Conservation (phyloP, 2,113 vertebrate genomes). For the Mionectes macconnelli region DNA sequence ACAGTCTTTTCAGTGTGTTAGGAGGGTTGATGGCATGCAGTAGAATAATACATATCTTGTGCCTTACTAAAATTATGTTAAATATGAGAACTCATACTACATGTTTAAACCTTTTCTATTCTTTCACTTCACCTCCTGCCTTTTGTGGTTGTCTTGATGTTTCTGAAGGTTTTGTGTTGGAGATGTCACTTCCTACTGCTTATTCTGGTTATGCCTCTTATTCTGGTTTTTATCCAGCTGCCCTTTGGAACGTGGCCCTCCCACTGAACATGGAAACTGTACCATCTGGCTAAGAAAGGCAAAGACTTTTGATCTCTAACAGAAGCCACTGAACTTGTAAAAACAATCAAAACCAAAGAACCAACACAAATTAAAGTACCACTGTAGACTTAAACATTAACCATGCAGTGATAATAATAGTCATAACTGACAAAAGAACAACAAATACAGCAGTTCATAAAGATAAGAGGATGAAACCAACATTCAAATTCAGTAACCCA, state of each 20-base stretch:
- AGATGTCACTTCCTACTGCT: not conserved
- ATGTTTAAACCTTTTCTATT: not conserved
- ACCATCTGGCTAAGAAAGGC: not conserved
- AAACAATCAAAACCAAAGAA: not conserved
- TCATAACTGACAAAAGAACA: not conserved
- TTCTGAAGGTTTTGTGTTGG: not conserved
- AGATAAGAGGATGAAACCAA: not conserved
- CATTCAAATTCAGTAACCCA: not conserved
- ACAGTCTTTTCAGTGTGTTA: not conserved
- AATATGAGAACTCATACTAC: not conserved
- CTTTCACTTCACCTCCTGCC: not conserved
- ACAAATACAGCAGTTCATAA: not conserved
- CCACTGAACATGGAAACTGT: not conserved
- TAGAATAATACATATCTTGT: not conserved
- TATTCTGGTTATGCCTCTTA: no score
- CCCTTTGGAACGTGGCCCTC: not conserved
- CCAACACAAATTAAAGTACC: not conserved
- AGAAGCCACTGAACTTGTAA: not conserved
- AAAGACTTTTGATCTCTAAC: not conserved
- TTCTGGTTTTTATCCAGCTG: not conserved
- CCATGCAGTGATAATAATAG: not conserved
- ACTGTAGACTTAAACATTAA: not conserved
- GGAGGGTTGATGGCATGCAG: not conserved
- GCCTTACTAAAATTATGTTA: not conserved
- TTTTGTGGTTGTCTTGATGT: not conserved